A percentile compares a stretch with the other conserved stretches of the same genome.
Conservation (phyloP, 2,888 invertebrate species). For the Horisme vitalbata region DNA sequence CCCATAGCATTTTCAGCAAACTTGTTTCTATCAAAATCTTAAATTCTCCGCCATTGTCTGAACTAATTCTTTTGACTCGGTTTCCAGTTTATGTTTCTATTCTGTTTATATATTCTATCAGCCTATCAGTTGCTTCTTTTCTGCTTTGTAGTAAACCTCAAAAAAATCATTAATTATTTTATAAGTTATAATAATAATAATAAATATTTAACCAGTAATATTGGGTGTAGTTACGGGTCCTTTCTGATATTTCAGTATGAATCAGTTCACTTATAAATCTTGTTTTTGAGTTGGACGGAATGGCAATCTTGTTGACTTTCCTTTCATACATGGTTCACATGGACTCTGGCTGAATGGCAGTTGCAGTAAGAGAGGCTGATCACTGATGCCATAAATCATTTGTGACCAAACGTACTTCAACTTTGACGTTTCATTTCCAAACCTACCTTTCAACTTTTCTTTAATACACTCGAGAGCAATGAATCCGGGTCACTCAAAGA, state of each 20-base stretch:
- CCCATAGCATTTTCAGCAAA: constrained; percentile 28
- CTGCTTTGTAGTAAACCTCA: constrained; percentile 23
- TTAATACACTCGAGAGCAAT: too few species aligned
- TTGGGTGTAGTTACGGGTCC: too few species aligned
- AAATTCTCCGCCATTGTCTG: constrained; percentile 22
- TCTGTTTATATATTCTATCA: constrained; percentile 24
- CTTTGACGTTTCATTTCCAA: constrained; percentile 6
- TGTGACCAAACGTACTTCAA: neutral
- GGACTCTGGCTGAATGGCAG: neutral
- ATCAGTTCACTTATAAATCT: too few species aligned
- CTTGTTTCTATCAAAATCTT: constrained; percentile 19
- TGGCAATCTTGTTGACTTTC: too few species aligned
- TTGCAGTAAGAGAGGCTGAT: neutral
- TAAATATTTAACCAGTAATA: too few species aligned
- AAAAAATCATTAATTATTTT: too few species aligned
- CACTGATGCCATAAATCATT: constrained; percentile 1
- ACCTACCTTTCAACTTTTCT: neutral
- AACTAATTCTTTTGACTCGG: constrained; percentile 22
- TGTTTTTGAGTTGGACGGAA: too few species aligned
- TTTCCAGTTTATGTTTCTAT: constrained; percentile 19
- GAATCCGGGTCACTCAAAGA: too few species aligned
- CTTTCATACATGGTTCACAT: constrained; percentile 5
- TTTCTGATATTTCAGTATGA: too few species aligned
- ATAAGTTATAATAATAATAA: too few species aligned
- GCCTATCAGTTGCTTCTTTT: constrained; percentile 23